These are phyloP conservation scores for Xestia rhomboidea DNA, from an alignment of 2,888 invertebrate species.

Conservation along the genomic window DNA sequence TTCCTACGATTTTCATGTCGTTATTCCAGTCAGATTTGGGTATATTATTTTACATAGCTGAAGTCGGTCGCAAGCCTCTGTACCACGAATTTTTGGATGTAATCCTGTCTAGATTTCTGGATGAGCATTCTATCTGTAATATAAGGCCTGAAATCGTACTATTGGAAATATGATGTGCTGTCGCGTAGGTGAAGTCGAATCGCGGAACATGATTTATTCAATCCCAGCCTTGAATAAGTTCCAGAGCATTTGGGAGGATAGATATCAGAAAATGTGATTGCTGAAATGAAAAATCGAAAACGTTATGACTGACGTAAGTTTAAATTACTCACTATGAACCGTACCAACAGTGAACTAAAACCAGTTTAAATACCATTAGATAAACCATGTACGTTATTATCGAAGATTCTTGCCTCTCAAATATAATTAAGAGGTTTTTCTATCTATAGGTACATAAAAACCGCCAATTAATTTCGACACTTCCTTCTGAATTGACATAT, in stretches of 20 bases:
- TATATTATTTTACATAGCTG: constrained; percentile 33
- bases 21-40: constrained; percentile 35
- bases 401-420: too few relatives aligned
- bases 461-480: too few relatives aligned
- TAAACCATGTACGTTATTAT: too few relatives aligned
- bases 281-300: constrained; percentile 16
- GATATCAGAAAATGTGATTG: background rate
- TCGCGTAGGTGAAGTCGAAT: background rate
- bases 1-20: constrained; percentile 12
- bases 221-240: constrained; percentile 26
- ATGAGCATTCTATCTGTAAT: constrained; percentile 28
- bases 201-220: constrained; percentile 26
- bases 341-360: background rate
- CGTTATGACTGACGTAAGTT: background rate
- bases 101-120: constrained; percentile 27
- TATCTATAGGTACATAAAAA: too few relatives aligned
- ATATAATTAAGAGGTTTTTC: too few relatives aligned
- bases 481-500: too few relatives aligned
- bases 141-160: constrained; percentile 12
- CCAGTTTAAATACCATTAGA: too few relatives aligned
- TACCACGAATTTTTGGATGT: constrained; percentile 19
- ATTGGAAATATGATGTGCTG: constrained; percentile 39
- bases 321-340: background rate
- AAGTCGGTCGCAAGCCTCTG: constrained; percentile 5
- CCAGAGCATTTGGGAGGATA: background rate